Evolutionary conservation across 2,888 invertebrate genomes (phyloP), one percentile per base, ranked within the genome.

Genomic region (Trachelus tabidus): DNA sequence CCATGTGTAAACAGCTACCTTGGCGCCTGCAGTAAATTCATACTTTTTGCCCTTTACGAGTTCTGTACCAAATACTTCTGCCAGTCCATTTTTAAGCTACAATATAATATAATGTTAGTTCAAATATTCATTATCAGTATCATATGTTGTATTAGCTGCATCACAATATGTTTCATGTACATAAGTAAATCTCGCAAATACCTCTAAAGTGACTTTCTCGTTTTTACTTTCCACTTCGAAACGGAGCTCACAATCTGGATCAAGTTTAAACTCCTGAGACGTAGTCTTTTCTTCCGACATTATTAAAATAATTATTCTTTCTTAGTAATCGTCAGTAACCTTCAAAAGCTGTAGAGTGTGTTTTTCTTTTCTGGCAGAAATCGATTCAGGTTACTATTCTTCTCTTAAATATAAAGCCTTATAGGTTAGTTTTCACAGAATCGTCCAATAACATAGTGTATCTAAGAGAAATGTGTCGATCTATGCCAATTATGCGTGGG

Each of bases 21-120:
- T 99, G 2, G 98, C 96, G 0, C 98, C 98, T 4, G 96, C 94
- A 12, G 94, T 94, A 91, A 99, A 99, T 85, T 95, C 95, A 91
- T 99, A 98, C 1, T 96, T 95, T 92, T 98, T 98, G 76, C 97
- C 97, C 92, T 97, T 97, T 0, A 98, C 97, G 79, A 99, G 90
- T 92, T 99, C 99, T 0, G 98, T 98, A 1, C 99, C 99, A 92
- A 99, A 99, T 73, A 99, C 94, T 93, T 99, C 99, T 0, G 98
- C 99, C 86, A 96, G 94, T 0, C 99, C 99, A 86, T 94, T 95
- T 89, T 97, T 95, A 81, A 99, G 93, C 96, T 98, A 91, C 69
- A 89, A 90, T 85, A 86, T 73, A 76, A 77, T 73, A 79, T 74
- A 74, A 73, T 80, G 35, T 76, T 79, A 79, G 75, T 40, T 33